A percentile compares a stretch with the other conserved stretches of the same genome.
Conservation (phyloP, 2,797 vertebrate species). For the Labroides dimidiatus region DNA sequence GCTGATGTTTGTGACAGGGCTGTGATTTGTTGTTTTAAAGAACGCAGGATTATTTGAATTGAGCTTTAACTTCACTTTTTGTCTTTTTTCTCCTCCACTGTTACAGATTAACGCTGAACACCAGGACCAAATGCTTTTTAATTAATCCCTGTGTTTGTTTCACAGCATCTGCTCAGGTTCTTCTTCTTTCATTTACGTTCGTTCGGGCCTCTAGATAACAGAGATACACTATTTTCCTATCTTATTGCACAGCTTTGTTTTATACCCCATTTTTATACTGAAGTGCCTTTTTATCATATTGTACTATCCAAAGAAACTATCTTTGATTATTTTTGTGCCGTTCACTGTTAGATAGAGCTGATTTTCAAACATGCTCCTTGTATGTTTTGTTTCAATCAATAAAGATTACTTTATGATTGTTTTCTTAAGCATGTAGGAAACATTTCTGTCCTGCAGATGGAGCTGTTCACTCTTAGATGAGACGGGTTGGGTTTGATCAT, state of each 20-base stretch:
- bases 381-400: conserved; percentile 29
- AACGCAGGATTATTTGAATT: neutral
- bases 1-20: neutral
- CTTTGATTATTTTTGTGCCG: neutral
- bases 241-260: neutral
- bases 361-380: neutral
- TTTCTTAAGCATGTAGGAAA: neutral
- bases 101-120: conserved; percentile 27
- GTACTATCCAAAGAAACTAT: conserved; percentile 9
- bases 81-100: neutral
- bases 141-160: neutral
- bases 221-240: neutral
- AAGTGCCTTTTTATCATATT: conserved; percentile 32
- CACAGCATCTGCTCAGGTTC: neutral
- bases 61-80: conserved; percentile 31
- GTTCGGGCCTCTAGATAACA: neutral
- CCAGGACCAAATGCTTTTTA: conserved; percentile 8
- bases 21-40: neutral
- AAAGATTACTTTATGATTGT: conserved; percentile 11
- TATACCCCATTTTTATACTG: neutral
- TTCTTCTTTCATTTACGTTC: neutral
- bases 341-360: neutral
- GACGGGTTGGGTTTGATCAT: neutral
- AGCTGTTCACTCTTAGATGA: conserved; percentile 24
- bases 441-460: conserved; percentile 56